Conservation (phyloP, 2,797 vertebrate species). For the Hirundo rustica region DNA sequence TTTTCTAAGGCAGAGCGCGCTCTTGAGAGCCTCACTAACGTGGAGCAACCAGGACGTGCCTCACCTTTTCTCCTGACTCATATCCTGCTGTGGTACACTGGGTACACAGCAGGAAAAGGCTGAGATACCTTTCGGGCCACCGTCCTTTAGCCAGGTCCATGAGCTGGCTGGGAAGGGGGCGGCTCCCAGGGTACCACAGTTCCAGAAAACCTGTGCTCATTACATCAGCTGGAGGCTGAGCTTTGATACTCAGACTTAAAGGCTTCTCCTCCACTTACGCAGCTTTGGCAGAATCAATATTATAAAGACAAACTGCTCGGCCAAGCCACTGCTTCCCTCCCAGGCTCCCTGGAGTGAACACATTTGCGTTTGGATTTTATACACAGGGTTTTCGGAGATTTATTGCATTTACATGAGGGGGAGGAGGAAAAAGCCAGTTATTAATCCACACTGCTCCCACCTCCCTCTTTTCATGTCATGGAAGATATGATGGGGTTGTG, state of each 20-base stretch:
- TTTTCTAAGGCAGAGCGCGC: neutral
- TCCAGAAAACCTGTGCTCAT: neutral
- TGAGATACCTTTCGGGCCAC: neutral
- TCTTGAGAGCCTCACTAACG: neutral
- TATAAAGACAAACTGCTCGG: neutral
- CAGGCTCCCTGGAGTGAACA: neutral
- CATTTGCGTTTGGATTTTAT: neutral
- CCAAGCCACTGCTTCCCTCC: neutral
- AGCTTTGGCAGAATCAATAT: neutral
- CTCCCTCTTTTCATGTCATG: neutral
- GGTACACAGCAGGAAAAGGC: neutral
- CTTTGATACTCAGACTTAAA: neutral
- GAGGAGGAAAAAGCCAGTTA: neutral
- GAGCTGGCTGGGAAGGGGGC: neutral
- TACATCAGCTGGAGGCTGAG: neutral
- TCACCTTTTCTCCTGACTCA: constrained; percentile 12
- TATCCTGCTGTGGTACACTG: neutral
- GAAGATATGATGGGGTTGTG: neutral
- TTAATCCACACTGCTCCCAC: neutral
- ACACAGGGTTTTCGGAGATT: neutral
- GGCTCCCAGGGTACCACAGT: neutral
- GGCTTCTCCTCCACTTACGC: neutral
- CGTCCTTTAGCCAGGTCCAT: accelerated
- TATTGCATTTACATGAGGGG: neutral
- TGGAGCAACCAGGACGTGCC: neutral